Evolutionary conservation across 2,113 vertebrate species (phyloP), one percentile per base, ranked within the genome.

Genomic region (Nycticebus coucang): DNA sequence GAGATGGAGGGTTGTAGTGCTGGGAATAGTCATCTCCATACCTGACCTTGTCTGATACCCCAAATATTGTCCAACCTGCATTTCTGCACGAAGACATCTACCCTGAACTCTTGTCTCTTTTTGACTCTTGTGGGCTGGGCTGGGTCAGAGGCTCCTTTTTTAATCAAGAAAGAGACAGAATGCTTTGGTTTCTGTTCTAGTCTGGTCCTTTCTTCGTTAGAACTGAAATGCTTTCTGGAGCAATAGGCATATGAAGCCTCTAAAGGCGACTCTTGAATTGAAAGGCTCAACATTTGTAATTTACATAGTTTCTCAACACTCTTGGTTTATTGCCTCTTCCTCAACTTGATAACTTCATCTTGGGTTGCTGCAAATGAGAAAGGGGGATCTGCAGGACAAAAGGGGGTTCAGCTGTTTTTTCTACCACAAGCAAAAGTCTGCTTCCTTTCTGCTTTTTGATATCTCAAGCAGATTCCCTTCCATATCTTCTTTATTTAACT

Each of bases 221-320:
- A 86, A 45, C 13, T 64, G 59, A 91, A 26, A 7, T 68, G 50
- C 26, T 93, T 90, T 87, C 93, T 97, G 78, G 9, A 79, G 37
- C 11, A 66, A 96, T 78, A 89, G 33, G 28, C 21, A n/a, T 57
- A 21, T 12, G 33, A 79, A 55, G 37, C 4, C 50, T 78, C n/a
- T 4, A 33, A 89, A 66, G 50, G 13, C 22, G 68, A 0, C 50
- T 80, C 12, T 53, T 53, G 62, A 71, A 15, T 13, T 19, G 26
- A 72, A 53, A 55, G 12, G 4, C 14, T 35, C 57, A 60, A 33
- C 30, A 17, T 35, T 45, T 1, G 28, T 28, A 11, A 41, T 37
- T 80, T 77, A 15, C 21, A 19, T 59, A 26, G 11, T 57, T 64
- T 72, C 55, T 26, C 41, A 50, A 21, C 2, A 55, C 4, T 75